phyloP scores from a whole-genome alignment of 2,113 vertebrate species.

The Willisornis vidua region DNA sequence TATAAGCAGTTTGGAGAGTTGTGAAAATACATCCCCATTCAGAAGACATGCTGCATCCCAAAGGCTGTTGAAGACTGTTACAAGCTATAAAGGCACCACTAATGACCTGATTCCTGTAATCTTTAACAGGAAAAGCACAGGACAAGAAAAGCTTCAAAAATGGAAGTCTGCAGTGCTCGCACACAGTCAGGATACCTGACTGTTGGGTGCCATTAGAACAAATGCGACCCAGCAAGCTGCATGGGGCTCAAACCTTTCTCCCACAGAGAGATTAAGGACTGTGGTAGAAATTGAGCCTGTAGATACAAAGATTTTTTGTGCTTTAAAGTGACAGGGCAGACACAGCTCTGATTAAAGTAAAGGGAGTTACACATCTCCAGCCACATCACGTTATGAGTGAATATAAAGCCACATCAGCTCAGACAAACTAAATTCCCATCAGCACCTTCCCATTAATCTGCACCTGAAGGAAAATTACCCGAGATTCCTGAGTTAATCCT shows the following conservation, averaged over 20 bases:
- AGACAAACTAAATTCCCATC: slow-evolving; percentile 1
- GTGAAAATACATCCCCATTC: background rate
- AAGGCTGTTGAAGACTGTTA: background rate
- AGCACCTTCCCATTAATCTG: slow-evolving; percentile 8
- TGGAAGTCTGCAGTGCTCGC: background rate
- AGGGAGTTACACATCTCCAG: background rate
- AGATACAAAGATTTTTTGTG: background rate
- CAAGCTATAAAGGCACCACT: background rate
- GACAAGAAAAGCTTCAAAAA: background rate
- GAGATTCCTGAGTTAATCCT: slow-evolving; percentile 6
- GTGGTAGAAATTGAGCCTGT: background rate
- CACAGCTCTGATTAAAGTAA: background rate
- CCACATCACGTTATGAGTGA: background rate
- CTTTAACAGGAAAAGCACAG: background rate
- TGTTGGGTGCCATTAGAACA: background rate
- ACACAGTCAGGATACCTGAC: background rate
- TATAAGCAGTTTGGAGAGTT: background rate
- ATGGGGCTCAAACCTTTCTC: background rate
- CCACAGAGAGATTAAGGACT: background rate
- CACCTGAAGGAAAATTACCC: slow-evolving; percentile 16
- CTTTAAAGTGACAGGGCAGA: background rate
- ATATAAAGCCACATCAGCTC: background rate
- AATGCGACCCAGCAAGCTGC: background rate
- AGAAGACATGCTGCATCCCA: background rate
- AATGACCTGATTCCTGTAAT: background rate